phyloP scores from a whole-genome alignment of 2,113 vertebrate species.

The Eleginops maclovinus region DNA sequence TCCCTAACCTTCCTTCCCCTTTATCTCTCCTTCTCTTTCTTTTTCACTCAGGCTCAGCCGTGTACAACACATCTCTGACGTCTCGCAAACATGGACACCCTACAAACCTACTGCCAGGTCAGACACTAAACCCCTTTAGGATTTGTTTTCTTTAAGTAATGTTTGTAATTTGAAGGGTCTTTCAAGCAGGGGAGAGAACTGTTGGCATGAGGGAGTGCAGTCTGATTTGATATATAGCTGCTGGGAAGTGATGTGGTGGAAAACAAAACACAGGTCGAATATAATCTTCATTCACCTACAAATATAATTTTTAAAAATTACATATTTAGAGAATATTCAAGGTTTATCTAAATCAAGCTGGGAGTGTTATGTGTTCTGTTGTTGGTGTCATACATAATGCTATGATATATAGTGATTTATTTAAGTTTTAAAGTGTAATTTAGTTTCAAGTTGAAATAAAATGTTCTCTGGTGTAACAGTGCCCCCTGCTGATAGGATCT shows the following conservation, averaged over 20 bases:
- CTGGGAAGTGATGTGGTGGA: conserved; percentile 2
- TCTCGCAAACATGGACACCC: conserved; percentile 84
- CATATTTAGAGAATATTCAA: neutral
- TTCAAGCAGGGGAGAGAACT: neutral
- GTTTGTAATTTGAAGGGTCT: conserved; percentile 3
- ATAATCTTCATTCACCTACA: neutral
- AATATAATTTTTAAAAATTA: neutral
- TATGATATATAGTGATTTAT: neutral
- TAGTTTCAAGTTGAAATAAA: neutral
- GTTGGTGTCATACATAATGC: neutral
- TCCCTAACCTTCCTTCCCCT: neutral
- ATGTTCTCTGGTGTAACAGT: conserved; percentile 40
- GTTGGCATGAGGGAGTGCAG: neutral
- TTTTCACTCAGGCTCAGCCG: conserved; percentile 87
- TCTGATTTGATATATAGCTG: conserved; percentile 1
- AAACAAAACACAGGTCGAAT: neutral
- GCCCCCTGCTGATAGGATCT: conserved; percentile 65
- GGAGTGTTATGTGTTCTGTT: too few relatives aligned
- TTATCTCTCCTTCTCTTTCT: conserved; percentile 22
- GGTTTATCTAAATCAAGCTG: neutral
- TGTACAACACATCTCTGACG: conserved; percentile 92
- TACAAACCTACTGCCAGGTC: conserved; percentile 83
- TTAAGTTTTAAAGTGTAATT: neutral
- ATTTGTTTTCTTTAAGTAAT: neutral
- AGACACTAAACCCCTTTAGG: conserved; percentile 1